Base-by-base conservation (phyloP, 2,797 vertebrate species). In the Anguilla megastoma region DNA sequence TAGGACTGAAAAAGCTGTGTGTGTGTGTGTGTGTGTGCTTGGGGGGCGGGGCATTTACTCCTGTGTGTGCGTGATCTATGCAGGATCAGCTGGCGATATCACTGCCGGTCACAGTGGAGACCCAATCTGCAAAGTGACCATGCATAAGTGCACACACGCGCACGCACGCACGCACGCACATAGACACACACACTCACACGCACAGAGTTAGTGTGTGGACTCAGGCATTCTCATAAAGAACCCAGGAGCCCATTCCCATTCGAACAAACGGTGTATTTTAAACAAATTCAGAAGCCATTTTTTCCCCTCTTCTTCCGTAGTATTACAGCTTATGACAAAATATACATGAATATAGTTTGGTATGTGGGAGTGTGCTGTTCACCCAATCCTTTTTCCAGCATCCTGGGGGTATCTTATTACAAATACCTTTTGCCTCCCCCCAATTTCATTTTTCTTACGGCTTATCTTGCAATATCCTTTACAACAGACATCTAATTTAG, bases 401-500 rank as follows among this genome's bases (percentile, higher is more conserved):
- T 6, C 45, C 41, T 9, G 45, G 79, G 36, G 18, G 45, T 82
- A 45, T 36, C 12, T 0, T 50, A 82, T 79, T 21, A 50, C 18
- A 82, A 82, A 50, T n/a, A 48, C 41, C 12, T 76, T 18, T 16
- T 36, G 2, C 18, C 33, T 82, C 30, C 36, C 16, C 14, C 30
- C 30, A 12, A 76, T 80, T 82, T 50, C 79, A 82, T 48, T 82
- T 50, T 82, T 82, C 79, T 50, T 50, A 9, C 14, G 1, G 45
- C 41, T 82, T 82, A 82, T 82, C 79, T 82, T 24, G 7, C 45
- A 82, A 8, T 82, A 82, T 82, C 50, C 45, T 82, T 82, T 50
- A 82, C 41, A 82, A n/a, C 41, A 10, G 79, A 82, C 79, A 82
- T 82, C 50, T 82, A 50, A 82, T 82, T 82, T 82, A 50, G 79